Evolutionary conservation across 2,888 invertebrate species (phyloP), one percentile per base, ranked within the genome.

Genomic region (Acronicta psi): DNA sequence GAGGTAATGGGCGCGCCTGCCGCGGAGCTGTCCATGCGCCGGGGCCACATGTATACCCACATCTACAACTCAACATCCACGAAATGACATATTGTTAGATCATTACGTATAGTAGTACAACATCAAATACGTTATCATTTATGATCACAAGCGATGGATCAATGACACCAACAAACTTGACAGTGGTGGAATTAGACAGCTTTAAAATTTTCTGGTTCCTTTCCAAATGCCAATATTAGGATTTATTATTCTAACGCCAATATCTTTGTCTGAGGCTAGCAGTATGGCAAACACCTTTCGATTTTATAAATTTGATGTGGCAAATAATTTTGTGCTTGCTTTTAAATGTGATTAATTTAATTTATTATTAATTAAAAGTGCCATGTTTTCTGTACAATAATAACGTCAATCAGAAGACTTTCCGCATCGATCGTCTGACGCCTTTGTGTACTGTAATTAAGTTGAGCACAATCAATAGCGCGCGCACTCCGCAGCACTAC

Each of bases 381-480:
- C n/a, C 34, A 34, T 7, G 14, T 41, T 41, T 7, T n/a, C 13
- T 41, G 41, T 20, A 20, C 41, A 20, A 20, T 18, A 18, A 18
- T n/a, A 20, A 9, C 8, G 16, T 20, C 14, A 34, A 37, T 40
- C 23, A 20, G 9, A 18, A 36, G 36, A 36, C 45, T 23, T 18
- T 38, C 6, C 10, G 45, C 6, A 20, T 14, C 54, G 42, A 36
- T 60, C 37, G 44, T 45, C 49, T 36, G 37, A 29, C 59, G 40
- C 40, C 50, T 62, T 55, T 59, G 49, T 52, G 40, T 25, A 14
- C n/a, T 14, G 40, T 52, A 59, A 64, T 52, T 52, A 53, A 52
- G 46, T 38, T 42, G 56, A 58, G 46, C 29, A 54, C 65, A 57
- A 76, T 64, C 50, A 72, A 64, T 65, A 74, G 60, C 54, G 40